Base-by-base conservation (phyloP, 2,113 vertebrate species). In the Eidolon helvum region DNA sequence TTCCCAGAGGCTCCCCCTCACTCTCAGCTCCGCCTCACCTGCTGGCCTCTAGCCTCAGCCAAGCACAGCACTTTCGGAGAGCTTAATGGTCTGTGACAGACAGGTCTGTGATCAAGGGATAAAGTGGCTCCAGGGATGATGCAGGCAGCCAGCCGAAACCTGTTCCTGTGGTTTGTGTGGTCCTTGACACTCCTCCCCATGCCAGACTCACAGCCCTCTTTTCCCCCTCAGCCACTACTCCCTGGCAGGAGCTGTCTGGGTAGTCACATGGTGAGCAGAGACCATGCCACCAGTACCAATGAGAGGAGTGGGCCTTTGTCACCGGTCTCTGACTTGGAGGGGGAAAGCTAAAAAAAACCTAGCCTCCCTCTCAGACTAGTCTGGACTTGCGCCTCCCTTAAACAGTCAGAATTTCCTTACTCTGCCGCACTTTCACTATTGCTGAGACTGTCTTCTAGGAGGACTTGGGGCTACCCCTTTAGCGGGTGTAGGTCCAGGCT, bases 91-190 rank as follows among this genome's bases (percentile, higher is more conserved):
- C 71, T 43, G 61, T 75, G 75, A 48, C 82, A 55, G 71, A 66
- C 43, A 72, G 72, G 50, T 66, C 59, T 24, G 21, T 4, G 50
- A 71, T 7, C 1, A 2, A 63, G 35, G 77, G 92, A 15, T 38
- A 82, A 82, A 33, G 2, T 0, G 8, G 79, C 79, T 90, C 65
- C 45, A 30, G 89, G 82, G 57, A 72, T 26, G 77, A 22, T 9
- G 8, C 71, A 6, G 28, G 65, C 83, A 77, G 59, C 97, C 4
- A 8, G 55, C 91, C 63, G 45, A 94, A 95, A 59, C 74, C 84
- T 30, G 85, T 16, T 79, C 28, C 35, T 7, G n/a, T 0, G 12
- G 12, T 40, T 26, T 40, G 14, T 2, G 15, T 2, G 0, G 48
- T 14, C 48, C 69, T 71, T 10, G 16, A n/a, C 45, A 16, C 5